phyloP scores from a whole-genome alignment of 2,888 invertebrate genomes.

The Drosophila kanekoi region DNA sequence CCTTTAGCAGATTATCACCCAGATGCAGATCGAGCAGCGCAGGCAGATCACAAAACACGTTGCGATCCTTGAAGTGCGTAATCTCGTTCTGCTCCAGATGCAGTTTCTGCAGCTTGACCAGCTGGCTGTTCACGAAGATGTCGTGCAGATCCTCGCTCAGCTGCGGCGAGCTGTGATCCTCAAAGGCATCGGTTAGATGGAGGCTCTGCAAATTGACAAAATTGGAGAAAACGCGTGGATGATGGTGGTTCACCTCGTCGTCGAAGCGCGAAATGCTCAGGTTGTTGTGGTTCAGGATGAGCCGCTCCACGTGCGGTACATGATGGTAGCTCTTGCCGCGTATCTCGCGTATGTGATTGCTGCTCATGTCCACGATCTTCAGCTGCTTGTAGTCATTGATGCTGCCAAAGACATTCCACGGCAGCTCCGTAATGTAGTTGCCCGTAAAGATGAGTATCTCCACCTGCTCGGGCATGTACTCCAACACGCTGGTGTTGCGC shows the following conservation, averaged over 20 bases:
- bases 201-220: conserved; percentile 89
- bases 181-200: conserved; percentile 91
- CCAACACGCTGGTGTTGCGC: conserved; percentile 87
- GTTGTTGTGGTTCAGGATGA: conserved; percentile 90
- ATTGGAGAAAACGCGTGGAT: conserved; percentile 90
- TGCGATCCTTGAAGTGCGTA: conserved; percentile 87
- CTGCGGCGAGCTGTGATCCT: conserved; percentile 87
- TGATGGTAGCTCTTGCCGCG: conserved; percentile 91
- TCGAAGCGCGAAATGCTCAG: conserved; percentile 87
- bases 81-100: conserved; percentile 92
- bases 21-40: conserved; percentile 89
- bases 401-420: conserved; percentile 90
- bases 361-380: conserved; percentile 90
- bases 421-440: conserved; percentile 88
- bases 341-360: conserved; percentile 89
- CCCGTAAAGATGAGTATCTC: conserved; percentile 90
- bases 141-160: conserved; percentile 89
- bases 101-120: conserved; percentile 88
- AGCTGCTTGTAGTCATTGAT: conserved; percentile 87
- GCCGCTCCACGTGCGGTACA: conserved; percentile 88
- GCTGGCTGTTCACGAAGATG: conserved; percentile 89
- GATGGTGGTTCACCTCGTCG: conserved; percentile 87
- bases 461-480: conserved; percentile 88
- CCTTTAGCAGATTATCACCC: conserved; percentile 88
- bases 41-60: conserved; percentile 90